Evolutionary conservation across 92 coral and sea anemone genomes (phyloP).

Genomic region (Meandrina meandrites): DNA sequence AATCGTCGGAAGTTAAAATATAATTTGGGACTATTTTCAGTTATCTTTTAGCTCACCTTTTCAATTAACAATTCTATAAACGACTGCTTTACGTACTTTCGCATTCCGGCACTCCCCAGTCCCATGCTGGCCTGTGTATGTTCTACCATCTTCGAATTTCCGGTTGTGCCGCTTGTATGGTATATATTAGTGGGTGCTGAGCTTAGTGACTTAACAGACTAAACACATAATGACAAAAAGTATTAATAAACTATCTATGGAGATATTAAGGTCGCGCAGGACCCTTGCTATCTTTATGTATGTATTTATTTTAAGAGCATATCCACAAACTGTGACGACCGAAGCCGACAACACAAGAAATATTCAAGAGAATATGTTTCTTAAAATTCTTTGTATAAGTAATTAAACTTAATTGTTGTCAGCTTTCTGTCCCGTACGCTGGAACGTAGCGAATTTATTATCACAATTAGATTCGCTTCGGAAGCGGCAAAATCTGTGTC

Average conservation of each 20-base stretch:
- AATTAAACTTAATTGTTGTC: too few species aligned
- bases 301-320: too few species aligned
- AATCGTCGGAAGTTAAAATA: background rate
- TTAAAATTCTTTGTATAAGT: too few species aligned
- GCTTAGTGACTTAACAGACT: conserved; percentile 20
- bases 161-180: conserved; percentile 20
- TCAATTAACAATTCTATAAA: background rate
- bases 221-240: background rate
- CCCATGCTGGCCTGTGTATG: conserved; percentile 21
- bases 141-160: conserved; percentile 18
- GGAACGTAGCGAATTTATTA: too few species aligned
- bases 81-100: background rate
- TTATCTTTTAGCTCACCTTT: background rate
- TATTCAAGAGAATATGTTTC: too few species aligned
- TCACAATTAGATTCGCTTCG: too few species aligned
- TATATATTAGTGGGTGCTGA: background rate
- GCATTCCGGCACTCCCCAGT: background rate
- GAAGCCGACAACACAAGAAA: too few species aligned
- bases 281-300: too few species aligned
- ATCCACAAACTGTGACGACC: too few species aligned
- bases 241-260: background rate
- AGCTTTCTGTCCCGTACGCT: too few species aligned
- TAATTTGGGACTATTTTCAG: background rate
- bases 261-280: too few species aligned
- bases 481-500: too few species aligned